phyloP scores from a whole-genome alignment of 1,140 invertebrate genomes.

The Teleopsis dalmanni region DNA sequence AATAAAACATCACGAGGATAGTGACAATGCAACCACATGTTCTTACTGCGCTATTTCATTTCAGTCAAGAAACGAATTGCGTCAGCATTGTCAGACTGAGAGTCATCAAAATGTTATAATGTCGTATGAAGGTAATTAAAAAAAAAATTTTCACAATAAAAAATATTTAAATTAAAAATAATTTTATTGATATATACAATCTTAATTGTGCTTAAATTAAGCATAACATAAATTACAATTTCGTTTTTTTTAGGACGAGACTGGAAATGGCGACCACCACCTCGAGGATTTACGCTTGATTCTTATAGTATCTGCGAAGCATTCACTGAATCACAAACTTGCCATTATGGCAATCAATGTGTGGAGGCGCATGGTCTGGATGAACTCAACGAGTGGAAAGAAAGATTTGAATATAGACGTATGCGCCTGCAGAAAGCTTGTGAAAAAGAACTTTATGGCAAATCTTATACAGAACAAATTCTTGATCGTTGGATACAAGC shows the following conservation, averaged over 20 bases:
- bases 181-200: too few relatives aligned
- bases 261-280: slow-evolving; percentile 63
- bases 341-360: slow-evolving; percentile 63
- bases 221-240: not conserved
- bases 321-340: slow-evolving; percentile 49
- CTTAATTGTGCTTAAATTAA: too few relatives aligned
- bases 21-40: slow-evolving; percentile 29
- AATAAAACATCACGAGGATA: slow-evolving; percentile 13
- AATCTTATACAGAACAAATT: slow-evolving; percentile 58
- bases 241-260: slow-evolving; percentile 45
- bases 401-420: slow-evolving; percentile 59
- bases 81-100: slow-evolving; percentile 58
- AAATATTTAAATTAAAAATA: not conserved
- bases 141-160: not conserved
- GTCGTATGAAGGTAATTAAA: slow-evolving; percentile 55
- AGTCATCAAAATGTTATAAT: slow-evolving; percentile 61
- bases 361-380: slow-evolving; percentile 67
- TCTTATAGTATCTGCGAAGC: slow-evolving; percentile 53
- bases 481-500: slow-evolving; percentile 58
- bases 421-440: slow-evolving; percentile 58
- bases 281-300: slow-evolving; percentile 54
- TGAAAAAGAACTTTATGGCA: slow-evolving; percentile 61
- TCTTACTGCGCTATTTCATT: slow-evolving; percentile 59
- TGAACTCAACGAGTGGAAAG: slow-evolving; percentile 68
- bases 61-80: slow-evolving; percentile 51